Evolutionary conservation across 2,888 invertebrate species (phyloP).

Genomic region (Polyommatus iphigenia): DNA sequence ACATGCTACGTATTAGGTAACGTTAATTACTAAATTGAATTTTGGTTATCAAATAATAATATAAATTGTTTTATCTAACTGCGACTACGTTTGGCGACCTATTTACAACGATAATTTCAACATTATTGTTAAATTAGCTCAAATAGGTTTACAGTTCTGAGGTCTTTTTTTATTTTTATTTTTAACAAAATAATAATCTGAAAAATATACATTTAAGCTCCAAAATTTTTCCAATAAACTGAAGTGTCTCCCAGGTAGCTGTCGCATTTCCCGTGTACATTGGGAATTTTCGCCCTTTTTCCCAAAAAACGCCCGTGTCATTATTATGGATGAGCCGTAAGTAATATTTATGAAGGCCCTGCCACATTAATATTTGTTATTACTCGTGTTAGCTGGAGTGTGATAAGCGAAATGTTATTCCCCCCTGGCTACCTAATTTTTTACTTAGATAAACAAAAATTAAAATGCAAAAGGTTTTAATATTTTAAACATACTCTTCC

Average conservation of each 20-base stretch:
- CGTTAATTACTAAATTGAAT: neutral
- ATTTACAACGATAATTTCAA: neutral
- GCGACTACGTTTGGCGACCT: neutral
- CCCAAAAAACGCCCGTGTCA: conserved; percentile 35
- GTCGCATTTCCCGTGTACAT: neutral
- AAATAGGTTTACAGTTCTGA: no score
- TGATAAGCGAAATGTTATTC: conserved; percentile 25
- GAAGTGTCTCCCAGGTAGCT: conserved; percentile 22
- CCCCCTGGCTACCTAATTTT: neutral
- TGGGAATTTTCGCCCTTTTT: conserved; percentile 33
- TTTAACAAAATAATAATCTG: neutral
- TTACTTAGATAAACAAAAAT: conserved; percentile 14
- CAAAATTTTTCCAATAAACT: conserved; percentile 20
- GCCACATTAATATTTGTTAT: conserved; percentile 18
- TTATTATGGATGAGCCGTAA: conserved; percentile 58
- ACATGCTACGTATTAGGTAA: neutral
- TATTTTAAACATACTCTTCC: neutral
- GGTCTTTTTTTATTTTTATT: no score
- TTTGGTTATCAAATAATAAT: neutral
- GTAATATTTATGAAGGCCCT: conserved; percentile 68
- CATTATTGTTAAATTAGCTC: neutral
- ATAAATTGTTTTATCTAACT: neutral
- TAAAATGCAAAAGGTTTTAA: neutral
- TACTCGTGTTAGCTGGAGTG: conserved; percentile 26
- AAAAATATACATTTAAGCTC: neutral